Conservation (phyloP, 2,888 invertebrate species). For the Baronia brevicornis region DNA sequence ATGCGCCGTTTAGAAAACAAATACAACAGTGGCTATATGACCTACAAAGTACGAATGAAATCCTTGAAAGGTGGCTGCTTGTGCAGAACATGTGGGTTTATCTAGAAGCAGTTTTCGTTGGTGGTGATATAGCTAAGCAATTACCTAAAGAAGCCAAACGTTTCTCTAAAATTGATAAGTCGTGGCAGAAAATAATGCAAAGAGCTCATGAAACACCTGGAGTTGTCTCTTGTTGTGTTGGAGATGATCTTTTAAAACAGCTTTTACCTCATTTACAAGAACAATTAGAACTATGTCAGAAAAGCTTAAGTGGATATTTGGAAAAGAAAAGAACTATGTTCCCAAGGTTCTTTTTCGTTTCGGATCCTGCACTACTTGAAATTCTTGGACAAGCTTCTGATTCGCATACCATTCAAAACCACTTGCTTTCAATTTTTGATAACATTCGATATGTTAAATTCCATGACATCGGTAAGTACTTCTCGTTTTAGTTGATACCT, state of each 20-base stretch:
- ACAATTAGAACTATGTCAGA: conserved; percentile 96
- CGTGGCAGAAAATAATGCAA: conserved; percentile 99
- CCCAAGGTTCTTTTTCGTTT: conserved; percentile 95
- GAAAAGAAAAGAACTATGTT: conserved; percentile 95
- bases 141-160: conserved; percentile 95
- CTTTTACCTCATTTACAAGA: conserved; percentile 95
- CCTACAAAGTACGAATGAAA: conserved; percentile 96
- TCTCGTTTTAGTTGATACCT: background rate
- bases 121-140: conserved; percentile 99
- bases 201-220: conserved; percentile 97
- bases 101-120: conserved; percentile 97
- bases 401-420: conserved; percentile 96
- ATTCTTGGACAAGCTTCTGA: conserved; percentile 95
- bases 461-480: conserved; percentile 85
- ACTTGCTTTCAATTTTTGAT: conserved; percentile 95
- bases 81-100: conserved; percentile 99
- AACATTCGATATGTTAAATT: conserved; percentile 95
- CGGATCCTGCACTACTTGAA: conserved; percentile 92
- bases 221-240: conserved; percentile 96
- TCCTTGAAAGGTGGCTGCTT: conserved; percentile 95
- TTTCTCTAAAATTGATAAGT: conserved; percentile 97
- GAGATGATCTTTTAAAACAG: conserved; percentile 94
- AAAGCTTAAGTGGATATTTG: conserved; percentile 95
- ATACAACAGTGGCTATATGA: conserved; percentile 97
- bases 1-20: conserved; percentile 96